phyloP scores from a whole-genome alignment of 2,797 vertebrate genomes.

The Rhabdophis nuchalis region DNA sequence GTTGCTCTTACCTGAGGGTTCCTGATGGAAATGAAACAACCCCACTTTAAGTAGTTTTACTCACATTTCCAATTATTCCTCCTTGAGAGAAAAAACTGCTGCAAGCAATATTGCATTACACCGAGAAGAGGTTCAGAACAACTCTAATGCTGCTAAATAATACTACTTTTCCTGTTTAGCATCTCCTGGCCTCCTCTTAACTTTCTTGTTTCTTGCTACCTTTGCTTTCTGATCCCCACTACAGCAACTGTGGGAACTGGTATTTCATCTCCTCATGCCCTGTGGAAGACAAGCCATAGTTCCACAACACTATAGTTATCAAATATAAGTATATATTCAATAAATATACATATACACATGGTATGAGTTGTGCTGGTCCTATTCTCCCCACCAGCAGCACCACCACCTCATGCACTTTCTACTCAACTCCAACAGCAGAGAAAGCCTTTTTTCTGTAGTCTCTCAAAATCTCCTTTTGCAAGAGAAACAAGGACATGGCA shows the following conservation, averaged over 20 bases:
- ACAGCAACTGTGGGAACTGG: slow-evolving; percentile 36
- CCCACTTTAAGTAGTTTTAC: slow-evolving; percentile 51
- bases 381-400: slow-evolving; percentile 1
- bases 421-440: slow-evolving; percentile 37
- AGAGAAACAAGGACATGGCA: background rate
- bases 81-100: slow-evolving; percentile 41
- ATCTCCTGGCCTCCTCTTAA: slow-evolving; percentile 35
- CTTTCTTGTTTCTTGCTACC: background rate
- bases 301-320: slow-evolving; percentile 62
- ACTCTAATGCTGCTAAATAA: slow-evolving; percentile 55
- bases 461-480: slow-evolving; percentile 23
- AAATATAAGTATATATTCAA: slow-evolving; percentile 62
- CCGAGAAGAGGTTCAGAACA: slow-evolving; percentile 63
- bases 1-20: slow-evolving; percentile 47
- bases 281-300: slow-evolving; percentile 59
- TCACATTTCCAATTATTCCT: slow-evolving; percentile 57
- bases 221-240: slow-evolving; percentile 41
- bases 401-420: slow-evolving; percentile 8
- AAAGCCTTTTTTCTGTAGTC: slow-evolving; percentile 16
- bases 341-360: slow-evolving; percentile 41
- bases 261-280: slow-evolving; percentile 15
- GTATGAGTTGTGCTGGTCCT: slow-evolving; percentile 33
- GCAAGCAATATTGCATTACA: slow-evolving; percentile 43
- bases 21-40: slow-evolving; percentile 49
- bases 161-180: slow-evolving; percentile 47